Evolutionary conservation across 1,140 invertebrate genomes (phyloP).

Genomic region (Marisa cornuarietis): DNA sequence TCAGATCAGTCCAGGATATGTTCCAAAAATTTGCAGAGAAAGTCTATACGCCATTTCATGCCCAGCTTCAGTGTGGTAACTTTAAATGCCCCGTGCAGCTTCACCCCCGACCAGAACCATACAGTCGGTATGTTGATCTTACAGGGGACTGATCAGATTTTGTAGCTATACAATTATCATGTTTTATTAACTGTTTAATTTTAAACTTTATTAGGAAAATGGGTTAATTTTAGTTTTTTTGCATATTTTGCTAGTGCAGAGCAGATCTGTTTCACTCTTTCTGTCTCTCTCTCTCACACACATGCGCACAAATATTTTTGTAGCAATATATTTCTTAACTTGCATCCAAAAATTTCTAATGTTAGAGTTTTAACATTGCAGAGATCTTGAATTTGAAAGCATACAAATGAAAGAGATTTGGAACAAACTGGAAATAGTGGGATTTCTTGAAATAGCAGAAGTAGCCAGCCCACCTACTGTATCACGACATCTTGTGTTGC

Average conservation of each 20-base stretch:
- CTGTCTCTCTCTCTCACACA: neutral
- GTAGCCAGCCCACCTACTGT: constrained; percentile 93
- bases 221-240: neutral
- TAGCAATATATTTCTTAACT: neutral
- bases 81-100: constrained; percentile 78
- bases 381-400: constrained; percentile 75
- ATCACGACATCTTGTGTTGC: constrained; percentile 89
- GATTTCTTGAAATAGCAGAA: constrained; percentile 84
- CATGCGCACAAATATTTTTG: neutral
- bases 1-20: constrained; percentile 71
- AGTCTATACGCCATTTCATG: constrained; percentile 82
- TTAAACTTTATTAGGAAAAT: neutral
- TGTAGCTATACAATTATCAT: neutral
- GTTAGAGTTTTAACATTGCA: constrained; percentile 38
- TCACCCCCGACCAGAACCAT: constrained; percentile 76
- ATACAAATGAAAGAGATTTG: constrained; percentile 69
- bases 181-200: too few relatives aligned
- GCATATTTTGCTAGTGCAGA: neutral
- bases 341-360: neutral
- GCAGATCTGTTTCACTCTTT: neutral
- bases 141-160: neutral
- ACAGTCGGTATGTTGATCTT: constrained; percentile 39
- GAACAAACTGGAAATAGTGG: constrained; percentile 79
- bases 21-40: constrained; percentile 80
- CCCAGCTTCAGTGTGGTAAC: constrained; percentile 80